Percentiles rank a stretch among this genome's conserved stretches.
These are phyloP conservation scores for Amblyjoppa proteus DNA, from an alignment of 2,888 invertebrate species.

Conservation along the genomic window DNA sequence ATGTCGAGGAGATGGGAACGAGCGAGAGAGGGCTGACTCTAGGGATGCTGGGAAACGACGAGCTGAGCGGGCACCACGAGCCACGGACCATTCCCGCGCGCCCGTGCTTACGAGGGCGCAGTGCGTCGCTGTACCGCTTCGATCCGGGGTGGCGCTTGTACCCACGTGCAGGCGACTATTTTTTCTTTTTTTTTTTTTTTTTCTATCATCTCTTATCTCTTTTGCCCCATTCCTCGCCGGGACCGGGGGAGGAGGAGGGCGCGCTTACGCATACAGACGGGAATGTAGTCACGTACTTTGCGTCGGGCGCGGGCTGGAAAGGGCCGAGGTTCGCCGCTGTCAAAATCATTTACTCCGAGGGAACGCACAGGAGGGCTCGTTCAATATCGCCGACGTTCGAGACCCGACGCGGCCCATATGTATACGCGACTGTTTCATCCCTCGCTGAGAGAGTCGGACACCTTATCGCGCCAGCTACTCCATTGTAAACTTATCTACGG, in stretches of 20 bases:
- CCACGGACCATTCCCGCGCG: constrained; percentile 59
- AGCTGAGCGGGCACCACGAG: constrained; percentile 14
- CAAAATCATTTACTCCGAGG: not conserved
- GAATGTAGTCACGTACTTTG: not conserved
- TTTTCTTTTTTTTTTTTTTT: not conserved
- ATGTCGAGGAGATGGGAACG: not conserved
- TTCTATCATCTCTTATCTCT: constrained; percentile 20
- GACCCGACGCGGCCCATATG: not conserved
- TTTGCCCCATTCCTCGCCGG: not conserved
- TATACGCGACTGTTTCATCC: not conserved
- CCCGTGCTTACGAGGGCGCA: constrained; percentile 52
- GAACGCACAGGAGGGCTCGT: not conserved
- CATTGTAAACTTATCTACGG: constrained; percentile 15
- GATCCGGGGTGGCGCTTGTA: constrained; percentile 69
- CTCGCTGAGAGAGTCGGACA: not conserved
- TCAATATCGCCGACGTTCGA: constrained; percentile 2
- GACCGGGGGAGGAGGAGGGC: not conserved
- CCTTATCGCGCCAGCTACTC: not conserved
- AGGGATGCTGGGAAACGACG: constrained; percentile 40
- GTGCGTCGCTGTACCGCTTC: constrained; percentile 66
- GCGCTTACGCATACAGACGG: constrained; percentile 1
- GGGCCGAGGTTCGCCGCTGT: not conserved
- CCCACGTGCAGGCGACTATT: constrained; percentile 35
- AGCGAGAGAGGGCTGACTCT: constrained; percentile 18
- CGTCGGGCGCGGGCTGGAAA: not conserved